Percentiles rank a stretch among this genome's conserved stretches.
Conservation (phyloP, 2,113 vertebrate genomes). For the Accipiter cooperii region DNA sequence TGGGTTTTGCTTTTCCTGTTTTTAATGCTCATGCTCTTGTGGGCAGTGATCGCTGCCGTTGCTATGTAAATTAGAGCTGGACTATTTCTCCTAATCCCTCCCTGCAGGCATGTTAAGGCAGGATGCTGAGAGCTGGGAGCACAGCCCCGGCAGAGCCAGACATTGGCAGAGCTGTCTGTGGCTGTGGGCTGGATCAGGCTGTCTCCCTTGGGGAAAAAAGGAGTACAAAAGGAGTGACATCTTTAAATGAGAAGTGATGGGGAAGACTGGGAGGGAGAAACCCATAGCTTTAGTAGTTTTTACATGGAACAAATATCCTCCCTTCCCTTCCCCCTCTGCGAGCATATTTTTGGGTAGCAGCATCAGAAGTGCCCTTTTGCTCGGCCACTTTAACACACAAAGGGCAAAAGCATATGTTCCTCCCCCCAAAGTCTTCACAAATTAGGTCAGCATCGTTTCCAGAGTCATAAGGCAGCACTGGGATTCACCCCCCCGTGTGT, state of each 20-base stretch:
- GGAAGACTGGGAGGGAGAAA: neutral
- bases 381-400: neutral
- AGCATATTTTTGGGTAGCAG: neutral
- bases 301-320: neutral
- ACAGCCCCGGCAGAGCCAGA: neutral
- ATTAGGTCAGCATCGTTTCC: neutral
- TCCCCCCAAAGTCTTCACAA: neutral
- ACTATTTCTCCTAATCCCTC: neutral
- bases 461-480: neutral
- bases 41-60: neutral
- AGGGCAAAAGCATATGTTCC: neutral
- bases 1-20: neutral
- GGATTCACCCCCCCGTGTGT: neutral
- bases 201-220: neutral
- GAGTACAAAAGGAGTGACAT: neutral
- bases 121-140: neutral
- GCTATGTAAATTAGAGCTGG: neutral
- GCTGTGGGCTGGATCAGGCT: neutral
- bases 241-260: neutral
- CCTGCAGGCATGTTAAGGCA: neutral
- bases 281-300: neutral
- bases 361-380: neutral
- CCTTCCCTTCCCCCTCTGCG: accelerated
- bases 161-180: neutral
- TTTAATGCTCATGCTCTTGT: neutral